Base-by-base conservation (phyloP, 2,113 vertebrate genomes). In the Corythornis cristatus region DNA sequence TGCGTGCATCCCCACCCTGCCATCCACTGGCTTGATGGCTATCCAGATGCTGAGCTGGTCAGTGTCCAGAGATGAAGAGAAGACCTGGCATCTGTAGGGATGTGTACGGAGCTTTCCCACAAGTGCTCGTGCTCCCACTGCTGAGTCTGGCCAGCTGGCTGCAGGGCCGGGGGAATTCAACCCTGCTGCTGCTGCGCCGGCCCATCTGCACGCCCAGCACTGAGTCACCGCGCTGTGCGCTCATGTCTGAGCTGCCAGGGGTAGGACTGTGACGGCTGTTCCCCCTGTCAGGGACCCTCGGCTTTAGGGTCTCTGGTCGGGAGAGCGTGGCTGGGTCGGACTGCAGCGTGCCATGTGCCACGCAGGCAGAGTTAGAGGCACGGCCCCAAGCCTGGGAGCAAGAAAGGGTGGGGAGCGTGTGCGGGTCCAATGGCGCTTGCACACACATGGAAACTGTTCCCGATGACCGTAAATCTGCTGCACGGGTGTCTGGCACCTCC, bases 1-100 rank as follows among this genome's bases (percentile, higher is more conserved):
- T 8, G 40, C 3, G 5, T 61, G 77, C 53, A 4, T 48, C 29
- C 20, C 40, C 35, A 37, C 16, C 5, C 21, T 6, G 23, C 35
- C 2, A 1, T n/a, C 23, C 0, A 1, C n/a, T 56, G 1, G 1
- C 45, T 11, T 3, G 0, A 23, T 35, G 48, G n/a, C 45, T 75
- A 35, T 17, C 42, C 2, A 0, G 68, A 54, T 84, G 48, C 54
- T 42, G 29, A 8, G 28, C 51, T 72, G 40, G 65, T 29, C 51
- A 13, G 46, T 6, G 37, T 35, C 35, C 8, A 19, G 58, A n/a
- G 75, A 22, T 1, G 0, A 42, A 29, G 78, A 54, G 21, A 18
- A 37, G 25, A 31, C 25, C 33, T 3, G 3, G 33, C 46, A 45
- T n/a, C 45, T 14, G 0, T 8, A 29, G 37, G 2, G 6, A 42